Evolutionary conservation across 2,797 vertebrate species (phyloP), one percentile per base, ranked within the genome.

Genomic region (Gephyroberyx darwinii): DNA sequence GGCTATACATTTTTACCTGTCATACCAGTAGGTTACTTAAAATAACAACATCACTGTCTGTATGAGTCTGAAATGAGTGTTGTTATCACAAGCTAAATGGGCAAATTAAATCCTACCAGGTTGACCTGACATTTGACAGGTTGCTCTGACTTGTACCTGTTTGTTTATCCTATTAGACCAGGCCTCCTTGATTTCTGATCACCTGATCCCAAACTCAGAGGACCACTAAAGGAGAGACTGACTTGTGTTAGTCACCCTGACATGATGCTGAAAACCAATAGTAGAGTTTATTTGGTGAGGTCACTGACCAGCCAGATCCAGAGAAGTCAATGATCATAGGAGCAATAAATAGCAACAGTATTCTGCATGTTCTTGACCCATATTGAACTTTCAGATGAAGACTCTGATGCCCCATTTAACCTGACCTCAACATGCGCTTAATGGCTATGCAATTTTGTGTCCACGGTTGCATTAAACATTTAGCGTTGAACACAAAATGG

Each of bases 301-400:
- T 82, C 70, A 82, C 16, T 78, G 80, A 87, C 83, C 74, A 17
- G 55, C 14, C 1, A 8, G 39, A 30, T 65, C 17, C 26, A 31
- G 39, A 59, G 5, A 78, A 55, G 81, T 85, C 70, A 88, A 20
- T 68, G 82, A 65, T 82, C 84, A 48, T n/a, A 69, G 9, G 74
- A 69, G 71, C 81, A 80, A 67, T 72, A 66, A 67, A 76, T 17
- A 39, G 4, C 52, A 9, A 41, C 39, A 26, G 14, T 7, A 50
- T 51, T 47, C 31, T 55, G 12, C 22, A 20, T 16, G 16, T 8
- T 48, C 45, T 48, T 8, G n/a, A 17, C 45, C 8, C 16, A n/a
- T n/a, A 5, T n/a, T 48, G 45, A 17, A 17, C 45, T 48, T 48
- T 48, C n/a, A 48, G 5, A 2, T 43, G 7, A 43, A 45, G 22